Base-by-base conservation (phyloP, 2,888 invertebrate genomes). In the Amblyjoppa fuscipennis region DNA sequence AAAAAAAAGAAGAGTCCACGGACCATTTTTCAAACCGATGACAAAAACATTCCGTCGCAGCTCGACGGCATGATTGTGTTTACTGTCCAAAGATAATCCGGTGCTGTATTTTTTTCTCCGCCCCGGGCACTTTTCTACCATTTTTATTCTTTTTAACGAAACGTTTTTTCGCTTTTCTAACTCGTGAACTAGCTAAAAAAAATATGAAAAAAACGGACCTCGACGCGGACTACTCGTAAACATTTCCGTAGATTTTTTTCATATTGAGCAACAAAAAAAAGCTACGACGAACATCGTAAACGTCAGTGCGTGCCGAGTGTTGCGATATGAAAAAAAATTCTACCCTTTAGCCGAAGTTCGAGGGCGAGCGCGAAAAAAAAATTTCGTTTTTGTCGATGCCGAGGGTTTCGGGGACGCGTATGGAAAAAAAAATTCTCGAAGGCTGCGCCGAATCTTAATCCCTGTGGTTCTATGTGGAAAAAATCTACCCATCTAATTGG, bases 401-500 rank as follows among this genome's bases (percentile, higher is more conserved):
- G 41, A 51, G 66, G 28, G 61, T 71, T 74, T 70, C 25, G 64
- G 28, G 34, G 34, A 59, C 61, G 68, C 77, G 80, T 74, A 45
- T 38, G n/a, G 64, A 76, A 69, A 79, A 82, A 80, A 87, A 76
- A 81, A 75, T n/a, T 28, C 53, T 75, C 49, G 69, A 78, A 73
- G 73, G 68, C 68, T 77, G 28, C 68, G 41, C 73, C 31, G 59
- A 74, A 61, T 81, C 45, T 81, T 68, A 69, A 77, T 64, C 69
- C 68, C 25, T 66, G 59, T 56, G 73, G 25, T 75, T 87, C 73
- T 73, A 31, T 64, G 64, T 31, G 73, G 20, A 76, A 89, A 90
- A 88, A 88, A 86, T 88, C 78, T 84, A 84, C 87, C 89, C 84
- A 64, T 64, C 87, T 87, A 87, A 90, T 88, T 87, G 89, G 73